phyloP scores from a whole-genome alignment of 2,888 invertebrate genomes.

The Elysia crispata region DNA sequence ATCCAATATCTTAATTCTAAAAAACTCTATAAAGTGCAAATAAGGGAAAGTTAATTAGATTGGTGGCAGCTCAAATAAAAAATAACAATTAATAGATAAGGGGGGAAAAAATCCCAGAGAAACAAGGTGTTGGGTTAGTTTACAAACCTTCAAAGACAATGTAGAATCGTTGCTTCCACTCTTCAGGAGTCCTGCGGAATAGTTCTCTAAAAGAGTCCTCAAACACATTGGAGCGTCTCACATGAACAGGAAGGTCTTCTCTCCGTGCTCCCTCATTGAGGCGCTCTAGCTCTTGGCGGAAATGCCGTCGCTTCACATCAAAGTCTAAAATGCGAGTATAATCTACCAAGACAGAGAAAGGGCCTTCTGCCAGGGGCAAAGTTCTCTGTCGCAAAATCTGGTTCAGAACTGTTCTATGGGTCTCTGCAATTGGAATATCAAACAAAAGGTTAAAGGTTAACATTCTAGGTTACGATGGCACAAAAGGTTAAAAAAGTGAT shows the following conservation, averaged over 20 bases:
- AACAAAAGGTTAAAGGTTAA: too few relatives aligned
- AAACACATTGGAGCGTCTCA: slow-evolving; percentile 89
- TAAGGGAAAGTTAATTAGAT: too few relatives aligned
- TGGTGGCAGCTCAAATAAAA: too few relatives aligned
- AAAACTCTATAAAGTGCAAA: too few relatives aligned
- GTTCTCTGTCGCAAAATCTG: slow-evolving; percentile 88
- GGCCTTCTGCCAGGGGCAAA: slow-evolving; percentile 88
- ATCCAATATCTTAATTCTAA: too few relatives aligned
- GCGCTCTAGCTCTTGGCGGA: slow-evolving; percentile 90
- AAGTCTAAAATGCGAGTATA: slow-evolving; percentile 92
- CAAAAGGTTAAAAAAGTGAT: too few relatives aligned
- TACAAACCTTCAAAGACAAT: slow-evolving; percentile 90
- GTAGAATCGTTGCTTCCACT: slow-evolving; percentile 94
- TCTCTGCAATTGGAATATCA: slow-evolving; percentile 80
- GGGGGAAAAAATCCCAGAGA: too few relatives aligned
- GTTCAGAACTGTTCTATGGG: slow-evolving; percentile 91
- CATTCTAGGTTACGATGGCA: too few relatives aligned
- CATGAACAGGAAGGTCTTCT: slow-evolving; percentile 91
- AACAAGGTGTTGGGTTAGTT: neutral
- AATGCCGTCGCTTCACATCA: slow-evolving; percentile 91
- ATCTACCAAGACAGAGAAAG: slow-evolving; percentile 91
- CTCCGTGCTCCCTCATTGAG: slow-evolving; percentile 83
- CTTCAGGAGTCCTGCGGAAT: slow-evolving; percentile 88
- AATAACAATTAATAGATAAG: too few relatives aligned
- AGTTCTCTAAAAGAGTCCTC: slow-evolving; percentile 93